Percentiles rank a stretch among this genome's conserved stretches.
These are phyloP conservation scores for Coelinius sp. DNA, from an alignment of 2,888 invertebrate species.

Conservation along the genomic window DNA sequence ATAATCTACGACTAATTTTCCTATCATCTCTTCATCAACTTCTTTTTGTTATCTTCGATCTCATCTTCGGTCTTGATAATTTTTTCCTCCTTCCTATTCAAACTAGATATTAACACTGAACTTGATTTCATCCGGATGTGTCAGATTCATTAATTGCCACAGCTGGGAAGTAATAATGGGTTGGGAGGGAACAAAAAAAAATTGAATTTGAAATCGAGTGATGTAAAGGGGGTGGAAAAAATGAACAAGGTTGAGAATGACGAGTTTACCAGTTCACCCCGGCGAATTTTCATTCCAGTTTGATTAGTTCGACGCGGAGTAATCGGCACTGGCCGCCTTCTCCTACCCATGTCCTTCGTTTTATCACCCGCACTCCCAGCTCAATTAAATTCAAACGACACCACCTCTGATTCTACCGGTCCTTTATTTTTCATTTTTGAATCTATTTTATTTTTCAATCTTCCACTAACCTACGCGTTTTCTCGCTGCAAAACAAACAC, in stretches of 20 bases:
- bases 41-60: background rate
- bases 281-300: slow-evolving; percentile 65
- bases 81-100: background rate
- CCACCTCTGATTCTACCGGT: slow-evolving; percentile 6
- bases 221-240: slow-evolving; percentile 32
- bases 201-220: slow-evolving; percentile 31
- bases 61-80: background rate
- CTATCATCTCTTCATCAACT: background rate
- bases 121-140: slow-evolving; percentile 19
- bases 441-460: slow-evolving; percentile 22
- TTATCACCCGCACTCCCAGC: slow-evolving; percentile 32
- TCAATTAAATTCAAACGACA: slow-evolving; percentile 16
- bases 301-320: slow-evolving; percentile 64
- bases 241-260: slow-evolving; percentile 44
- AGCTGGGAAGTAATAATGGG: background rate
- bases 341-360: slow-evolving; percentile 40
- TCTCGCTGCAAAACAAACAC: slow-evolving; percentile 7
- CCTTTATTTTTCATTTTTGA: background rate
- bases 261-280: slow-evolving; percentile 50
- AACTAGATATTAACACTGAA: background rate
- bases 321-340: slow-evolving; percentile 53
- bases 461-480: slow-evolving; percentile 21
- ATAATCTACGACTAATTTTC: background rate
- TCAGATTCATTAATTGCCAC: slow-evolving; percentile 6
- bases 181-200: slow-evolving; percentile 20